Evolutionary conservation across 2,797 vertebrate genomes (phyloP), one percentile per base, ranked within the genome.

Genomic region (Leptoclinus maculatus): DNA sequence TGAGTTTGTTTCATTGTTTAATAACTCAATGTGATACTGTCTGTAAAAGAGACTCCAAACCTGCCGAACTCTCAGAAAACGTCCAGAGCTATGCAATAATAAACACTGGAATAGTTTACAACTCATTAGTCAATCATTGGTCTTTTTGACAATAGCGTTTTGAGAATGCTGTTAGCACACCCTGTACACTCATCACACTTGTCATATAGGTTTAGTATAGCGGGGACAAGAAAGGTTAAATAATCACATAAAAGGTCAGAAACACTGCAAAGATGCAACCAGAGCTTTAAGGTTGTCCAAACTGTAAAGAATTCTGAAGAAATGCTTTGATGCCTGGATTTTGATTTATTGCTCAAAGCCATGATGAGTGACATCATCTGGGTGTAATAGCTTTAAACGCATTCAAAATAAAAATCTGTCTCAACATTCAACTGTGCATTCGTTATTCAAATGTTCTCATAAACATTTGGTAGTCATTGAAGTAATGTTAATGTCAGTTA

Each of bases 401-500:
- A 54, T 64, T 45, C 0, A 34, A 29, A 66, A 41, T n/a, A 29
- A 43, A 32, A 62, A 41, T 32, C 7, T 14, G 41, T 17, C 8
- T 51, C 32, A 36, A 49, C 5, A 41, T 47, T 60, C 5, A 60
- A 10, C 9, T 45, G 23, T 27, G 7, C 2, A 19, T 41, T 39
- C 21, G 29, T 21, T 27, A 34, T 54, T 21, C 5, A 4, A 3
- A 32, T 43, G 17, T 67, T 57, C 39, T 53, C 21, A 36, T n/a
- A 12, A 23, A 63, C 9, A 56, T 21, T 16, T 60, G 21, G 43
- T 29, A n/a, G 27, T 43, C 17, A 17, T 51, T 41, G 27, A 14
- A 7, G 13, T 10, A 3, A n/a, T 54, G 71, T 60, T 79, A 49
- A 57, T 60, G 59, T 80, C 77, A 69, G 81, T 58, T 21, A 12